Evolutionary conservation across 1,140 invertebrate species (phyloP).

Genomic region (Lethrus apterus): DNA sequence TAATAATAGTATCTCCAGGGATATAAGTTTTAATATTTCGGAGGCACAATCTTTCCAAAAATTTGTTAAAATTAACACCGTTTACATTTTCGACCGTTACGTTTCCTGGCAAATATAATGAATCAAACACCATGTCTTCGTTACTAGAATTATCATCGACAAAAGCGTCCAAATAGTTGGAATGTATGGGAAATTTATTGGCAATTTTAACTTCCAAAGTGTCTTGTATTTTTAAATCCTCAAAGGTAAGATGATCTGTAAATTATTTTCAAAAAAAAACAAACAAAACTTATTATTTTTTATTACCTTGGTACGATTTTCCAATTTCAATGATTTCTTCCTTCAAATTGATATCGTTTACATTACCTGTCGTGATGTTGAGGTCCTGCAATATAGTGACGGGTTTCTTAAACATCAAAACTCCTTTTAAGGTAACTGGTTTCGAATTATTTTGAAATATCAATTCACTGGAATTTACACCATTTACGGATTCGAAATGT

Average conservation of each 20-base stretch:
- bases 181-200: constrained; percentile 20
- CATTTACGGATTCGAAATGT: constrained; percentile 29
- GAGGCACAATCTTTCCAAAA: constrained; percentile 40
- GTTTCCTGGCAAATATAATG: constrained; percentile 28
- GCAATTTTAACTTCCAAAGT: constrained; percentile 17
- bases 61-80: constrained; percentile 30
- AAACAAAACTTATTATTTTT: background rate
- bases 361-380: constrained; percentile 2
- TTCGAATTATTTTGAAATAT: constrained; percentile 14
- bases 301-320: constrained; percentile 2
- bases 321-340: constrained; percentile 20
- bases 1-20: constrained; percentile 34
- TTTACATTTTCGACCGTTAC: constrained; percentile 31
- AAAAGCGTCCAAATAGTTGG: constrained; percentile 7
- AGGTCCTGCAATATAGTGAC: constrained; percentile 21
- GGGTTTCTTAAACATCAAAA: constrained; percentile 25
- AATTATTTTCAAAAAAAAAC: constrained; percentile 3
- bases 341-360: constrained; percentile 26
- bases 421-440: constrained; percentile 21
- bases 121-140: constrained; percentile 13
- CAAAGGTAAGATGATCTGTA: constrained; percentile 24
- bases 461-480: constrained; percentile 16
- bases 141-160: constrained; percentile 3
- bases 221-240: constrained; percentile 20
- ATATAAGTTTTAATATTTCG: constrained; percentile 36